Evolutionary conservation across 2,113 vertebrate species (phyloP).

Genomic region (Halichoerus grypus): DNA sequence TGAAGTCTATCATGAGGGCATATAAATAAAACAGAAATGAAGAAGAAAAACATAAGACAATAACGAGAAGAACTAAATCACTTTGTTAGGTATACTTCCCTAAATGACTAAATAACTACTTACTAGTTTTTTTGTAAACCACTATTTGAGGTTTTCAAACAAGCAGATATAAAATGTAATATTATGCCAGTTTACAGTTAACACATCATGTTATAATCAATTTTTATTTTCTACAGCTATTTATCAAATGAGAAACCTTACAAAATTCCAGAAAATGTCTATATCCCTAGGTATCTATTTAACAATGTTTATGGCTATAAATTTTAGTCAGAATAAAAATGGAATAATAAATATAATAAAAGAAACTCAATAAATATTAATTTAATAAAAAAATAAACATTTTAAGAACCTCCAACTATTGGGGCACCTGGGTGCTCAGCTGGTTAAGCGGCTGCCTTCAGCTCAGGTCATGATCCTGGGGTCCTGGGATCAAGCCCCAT

Average conservation of each 20-base stretch:
- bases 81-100: neutral
- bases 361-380: neutral
- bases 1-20: neutral
- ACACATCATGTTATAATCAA: conserved; percentile 6
- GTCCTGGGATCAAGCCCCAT: too few relatives aligned
- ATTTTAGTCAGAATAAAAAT: conserved; percentile 20
- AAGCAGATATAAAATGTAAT: conserved; percentile 38
- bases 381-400: conserved; percentile 13
- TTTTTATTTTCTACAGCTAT: conserved; percentile 38
- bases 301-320: conserved; percentile 36
- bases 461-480: too few relatives aligned
- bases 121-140: conserved; percentile 11
- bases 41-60: conserved; percentile 10
- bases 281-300: neutral
- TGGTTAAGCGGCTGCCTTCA: too few relatives aligned
- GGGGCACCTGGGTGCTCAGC: too few relatives aligned
- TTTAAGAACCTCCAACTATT: neutral
- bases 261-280: conserved; percentile 27
- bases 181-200: conserved; percentile 6
- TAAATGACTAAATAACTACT: conserved; percentile 43
- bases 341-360: conserved; percentile 45
- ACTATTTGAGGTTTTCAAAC: conserved; percentile 42
- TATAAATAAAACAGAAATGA: conserved; percentile 5
- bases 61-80: neutral
- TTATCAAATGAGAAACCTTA: conserved; percentile 21